Conservation (phyloP, 1,140 invertebrate species). For the Ephestia elutella region DNA sequence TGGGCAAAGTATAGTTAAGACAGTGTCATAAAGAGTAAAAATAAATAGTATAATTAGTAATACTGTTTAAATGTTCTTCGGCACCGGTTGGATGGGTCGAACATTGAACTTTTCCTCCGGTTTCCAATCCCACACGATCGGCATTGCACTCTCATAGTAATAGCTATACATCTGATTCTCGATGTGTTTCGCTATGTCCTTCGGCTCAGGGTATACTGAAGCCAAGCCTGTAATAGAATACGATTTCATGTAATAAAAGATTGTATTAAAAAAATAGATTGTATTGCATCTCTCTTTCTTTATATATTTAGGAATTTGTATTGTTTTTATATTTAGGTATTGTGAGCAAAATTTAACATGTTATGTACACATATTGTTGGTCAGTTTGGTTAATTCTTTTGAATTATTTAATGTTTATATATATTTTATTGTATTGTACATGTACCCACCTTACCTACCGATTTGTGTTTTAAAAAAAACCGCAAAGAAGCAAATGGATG, state of each 20-base stretch:
- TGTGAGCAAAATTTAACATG: too few species aligned
- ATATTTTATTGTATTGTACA: too few species aligned
- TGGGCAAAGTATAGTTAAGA: background rate
- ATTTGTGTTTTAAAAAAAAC: too few species aligned
- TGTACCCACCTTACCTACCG: too few species aligned
- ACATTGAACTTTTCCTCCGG: constrained; percentile 74
- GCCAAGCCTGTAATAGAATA: constrained; percentile 78
- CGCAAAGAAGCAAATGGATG: too few species aligned
- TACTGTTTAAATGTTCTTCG: constrained; percentile 64
- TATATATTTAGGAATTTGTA: too few species aligned
- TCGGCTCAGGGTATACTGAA: constrained; percentile 89
- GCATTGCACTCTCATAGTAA: constrained; percentile 86
- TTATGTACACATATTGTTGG: too few species aligned
- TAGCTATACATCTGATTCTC: constrained; percentile 85
- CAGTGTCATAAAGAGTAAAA: background rate
- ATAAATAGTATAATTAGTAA: constrained; percentile 12
- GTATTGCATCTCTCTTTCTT: too few species aligned
- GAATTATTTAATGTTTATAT: too few species aligned
- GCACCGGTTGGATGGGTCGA: constrained; percentile 68
- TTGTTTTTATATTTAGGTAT: too few species aligned
- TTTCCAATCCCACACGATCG: constrained; percentile 83
- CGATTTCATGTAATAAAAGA: background rate
- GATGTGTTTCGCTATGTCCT: constrained; percentile 82
- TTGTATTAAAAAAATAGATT: too few species aligned
- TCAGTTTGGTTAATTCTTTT: too few species aligned